These are phyloP conservation scores for Nasonovia ribisnigri DNA, from an alignment of 2,888 invertebrate species.

Conservation along the genomic window DNA sequence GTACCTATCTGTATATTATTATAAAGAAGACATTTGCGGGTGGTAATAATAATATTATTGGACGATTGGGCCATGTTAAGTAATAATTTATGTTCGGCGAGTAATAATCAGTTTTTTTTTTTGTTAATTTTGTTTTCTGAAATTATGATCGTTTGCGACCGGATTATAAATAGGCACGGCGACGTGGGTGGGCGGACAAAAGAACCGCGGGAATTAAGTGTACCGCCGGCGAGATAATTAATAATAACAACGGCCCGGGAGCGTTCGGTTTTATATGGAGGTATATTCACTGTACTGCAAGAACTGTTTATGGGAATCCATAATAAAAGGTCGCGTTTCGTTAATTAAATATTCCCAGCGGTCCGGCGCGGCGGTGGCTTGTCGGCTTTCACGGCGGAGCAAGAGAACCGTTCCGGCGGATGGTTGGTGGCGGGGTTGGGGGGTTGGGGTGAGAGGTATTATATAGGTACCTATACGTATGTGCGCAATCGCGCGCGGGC, in stretches of 20 bases:
- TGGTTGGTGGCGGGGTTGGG: too few species aligned
- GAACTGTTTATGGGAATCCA: conserved; percentile 48
- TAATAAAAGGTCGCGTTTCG: conserved; percentile 53
- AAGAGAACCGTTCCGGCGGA: background rate
- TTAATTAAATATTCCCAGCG: conserved; percentile 56
- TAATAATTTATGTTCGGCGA: background rate
- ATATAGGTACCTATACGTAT: background rate
- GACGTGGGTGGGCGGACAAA: background rate
- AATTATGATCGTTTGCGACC: background rate
- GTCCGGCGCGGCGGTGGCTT: background rate
- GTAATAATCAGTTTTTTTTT: background rate
- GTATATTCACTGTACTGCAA: background rate
- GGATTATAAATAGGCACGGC: background rate
- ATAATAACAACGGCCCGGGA: background rate
- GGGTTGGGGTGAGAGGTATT: too few species aligned
- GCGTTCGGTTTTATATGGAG: conserved; percentile 31
- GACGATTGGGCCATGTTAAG: background rate
- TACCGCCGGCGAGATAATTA: background rate
- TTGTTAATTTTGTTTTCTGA: background rate
- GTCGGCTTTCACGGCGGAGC: background rate
- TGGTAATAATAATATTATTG: background rate
- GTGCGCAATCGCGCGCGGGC: background rate
- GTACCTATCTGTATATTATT: background rate
- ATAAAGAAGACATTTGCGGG: background rate
- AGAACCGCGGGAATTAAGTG: conserved; percentile 30